Conservation (phyloP, 2,797 vertebrate species). For the Crotalus adamanteus region DNA sequence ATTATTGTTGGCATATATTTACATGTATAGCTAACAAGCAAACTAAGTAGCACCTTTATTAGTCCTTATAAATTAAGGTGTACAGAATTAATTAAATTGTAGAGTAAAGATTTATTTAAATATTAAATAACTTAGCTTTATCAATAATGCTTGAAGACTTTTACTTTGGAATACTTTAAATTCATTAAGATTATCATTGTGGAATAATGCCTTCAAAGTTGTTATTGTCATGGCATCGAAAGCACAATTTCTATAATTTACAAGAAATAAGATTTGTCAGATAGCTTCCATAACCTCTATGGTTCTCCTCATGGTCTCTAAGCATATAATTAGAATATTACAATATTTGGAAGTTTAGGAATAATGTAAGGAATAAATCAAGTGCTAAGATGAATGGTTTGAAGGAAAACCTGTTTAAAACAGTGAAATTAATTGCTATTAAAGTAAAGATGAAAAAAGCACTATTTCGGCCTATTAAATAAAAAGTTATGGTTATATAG, state of each 20-base stretch:
- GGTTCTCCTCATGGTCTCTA: neutral
- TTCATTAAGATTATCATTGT: neutral
- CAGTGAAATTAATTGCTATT: neutral
- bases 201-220: slow-evolving; percentile 32
- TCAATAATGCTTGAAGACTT: slow-evolving; percentile 29
- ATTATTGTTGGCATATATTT: slow-evolving; percentile 49
- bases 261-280: neutral
- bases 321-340: neutral
- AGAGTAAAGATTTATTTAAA: slow-evolving; percentile 54
- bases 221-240: slow-evolving; percentile 32
- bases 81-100: slow-evolving; percentile 36
- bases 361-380: neutral
- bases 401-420: neutral
- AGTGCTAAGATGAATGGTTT: neutral
- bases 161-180: slow-evolving; percentile 25
- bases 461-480: neutral
- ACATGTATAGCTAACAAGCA: slow-evolving; percentile 55
- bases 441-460: neutral
- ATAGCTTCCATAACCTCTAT: neutral
- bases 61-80: slow-evolving; percentile 52
- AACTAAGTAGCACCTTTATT: slow-evolving; percentile 58
- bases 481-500: neutral
- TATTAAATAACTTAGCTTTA: slow-evolving; percentile 37
- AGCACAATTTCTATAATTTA: slow-evolving; percentile 16
- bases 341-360: neutral